Evolutionary conservation across 2,888 invertebrate species (phyloP).

Genomic region (Lasioglossum pauxillum): DNA sequence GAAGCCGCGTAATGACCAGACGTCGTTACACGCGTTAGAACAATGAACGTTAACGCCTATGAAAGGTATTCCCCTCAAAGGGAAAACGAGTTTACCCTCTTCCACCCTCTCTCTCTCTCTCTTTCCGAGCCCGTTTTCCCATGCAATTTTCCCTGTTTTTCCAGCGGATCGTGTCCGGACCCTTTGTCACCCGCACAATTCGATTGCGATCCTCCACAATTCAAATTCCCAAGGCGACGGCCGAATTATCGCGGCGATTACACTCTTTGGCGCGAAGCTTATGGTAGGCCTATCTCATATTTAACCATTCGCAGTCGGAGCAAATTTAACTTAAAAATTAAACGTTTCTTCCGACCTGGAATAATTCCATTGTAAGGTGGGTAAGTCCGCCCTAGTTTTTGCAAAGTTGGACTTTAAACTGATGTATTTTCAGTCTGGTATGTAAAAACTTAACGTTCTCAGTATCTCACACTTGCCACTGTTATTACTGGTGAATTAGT

Average conservation of each 20-base stretch:
- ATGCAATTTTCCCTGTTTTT: constrained; percentile 1
- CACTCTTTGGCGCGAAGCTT: background rate
- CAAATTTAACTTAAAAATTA: no score
- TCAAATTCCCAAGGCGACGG: background rate
- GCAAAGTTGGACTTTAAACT: no score
- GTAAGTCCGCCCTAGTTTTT: no score
- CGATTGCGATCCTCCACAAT: background rate
- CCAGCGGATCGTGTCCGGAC: background rate
- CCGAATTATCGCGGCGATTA: background rate
- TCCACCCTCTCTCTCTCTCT: background rate
- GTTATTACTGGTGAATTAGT: no score
- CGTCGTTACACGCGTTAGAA: constrained; percentile 56
- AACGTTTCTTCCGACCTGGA: no score
- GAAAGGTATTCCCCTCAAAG: constrained; percentile 54
- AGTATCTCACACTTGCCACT: no score
- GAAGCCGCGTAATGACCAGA: constrained; percentile 58
- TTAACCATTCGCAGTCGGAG: no score
- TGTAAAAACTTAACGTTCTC: no score
- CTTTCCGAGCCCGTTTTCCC: background rate
- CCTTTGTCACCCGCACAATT: background rate
- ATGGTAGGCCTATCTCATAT: no score
- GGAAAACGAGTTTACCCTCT: constrained; percentile 37
- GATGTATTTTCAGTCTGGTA: no score
- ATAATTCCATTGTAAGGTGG: no score
- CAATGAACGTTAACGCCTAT: constrained; percentile 46